Evolutionary conservation across 2,113 vertebrate genomes (phyloP), one percentile per base, ranked within the genome.

Genomic region (Malurus cyaneus): DNA sequence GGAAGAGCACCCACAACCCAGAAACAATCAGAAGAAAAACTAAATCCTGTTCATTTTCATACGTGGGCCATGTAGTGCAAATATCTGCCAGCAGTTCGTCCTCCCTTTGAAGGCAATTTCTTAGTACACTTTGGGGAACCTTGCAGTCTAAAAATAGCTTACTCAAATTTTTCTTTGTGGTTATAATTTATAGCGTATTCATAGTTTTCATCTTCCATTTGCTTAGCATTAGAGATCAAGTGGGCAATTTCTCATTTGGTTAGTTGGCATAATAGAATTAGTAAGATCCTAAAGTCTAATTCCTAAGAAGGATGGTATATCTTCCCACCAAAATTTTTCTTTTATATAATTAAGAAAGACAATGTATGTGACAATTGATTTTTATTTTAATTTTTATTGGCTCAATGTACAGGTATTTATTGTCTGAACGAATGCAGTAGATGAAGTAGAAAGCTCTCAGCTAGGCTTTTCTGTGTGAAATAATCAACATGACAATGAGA

Each of bases 381-480:
- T 94, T 96, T 21, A 46, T 82, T 86, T 93, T 73, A 18, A 36
- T 73, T 74, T 89, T 59, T 54, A 60, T 77, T 86, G 72, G n/a
- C 52, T 94, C 44, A 31, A 8, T 73, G 57, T 80, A 39, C n/a
- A 92, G 61, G 14, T 92, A 69, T 83, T 83, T 78, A 28, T 71
- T 88, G n/a, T 90, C 65, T 61, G 28, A 74, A 86, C 78, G 24
- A 93, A 86, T 46, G 18, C 28, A 79, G 14, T 3, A 61, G 69
- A 65, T 65, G 16, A 92, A 77, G 31, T 39, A 53, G 69, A 93
- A 91, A 76, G 24, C 28, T 86, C 39, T 82, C 31, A 57, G 6
- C 61, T 76, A 57, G 82, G 85, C 81, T 96, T 87, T 94, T 96
- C 70, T 79, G 15, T 85, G 86, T 94, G 95, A 90, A 97, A 89